Base-by-base conservation (phyloP, 2,888 invertebrate genomes). In the Agrenia bidenticulata region DNA sequence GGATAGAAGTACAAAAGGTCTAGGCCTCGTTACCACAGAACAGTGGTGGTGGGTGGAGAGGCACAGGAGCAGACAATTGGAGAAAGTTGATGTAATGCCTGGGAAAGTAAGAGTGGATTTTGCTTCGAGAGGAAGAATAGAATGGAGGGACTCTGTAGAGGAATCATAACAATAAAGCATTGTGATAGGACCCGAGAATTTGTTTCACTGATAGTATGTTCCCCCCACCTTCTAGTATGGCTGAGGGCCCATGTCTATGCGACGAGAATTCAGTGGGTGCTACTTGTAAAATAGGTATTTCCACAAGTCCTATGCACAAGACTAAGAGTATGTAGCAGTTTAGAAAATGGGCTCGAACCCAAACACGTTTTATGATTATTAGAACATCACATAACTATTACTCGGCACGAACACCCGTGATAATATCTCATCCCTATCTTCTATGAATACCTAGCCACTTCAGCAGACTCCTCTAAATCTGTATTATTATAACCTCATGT, bases 341-440 rank as follows among this genome's bases (percentile, higher is more conserved):
- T 55, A 55, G 55, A 21, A 32, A 55, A 55, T 37, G 32, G 55
- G 55, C 17, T 32, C 32, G n/a, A 61, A 49, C 53, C 59, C 60
- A 59, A 63, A 66, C 69, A 69, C 69, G 66, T 69, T 69, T 69
- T 69, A 69, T 61, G 69, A 69, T 69, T 69, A 69, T 69, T 66
- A 64, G 66, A 64, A 64, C 66, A 66, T 69, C 64, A 60, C 64
- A 66, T 63, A 69, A 66, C 69, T 66, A 66, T 69, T 66, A 66
- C 61, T 59, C 41, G 53, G 64, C 65, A 67, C 65, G 65, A 67
- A 64, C 64, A 60, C 42, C 60, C 57, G 53, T 64, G 64, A 67
- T 63, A 63, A 61, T 63, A 67, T 63, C 63, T 62, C 66, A 61
- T 59, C 58, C 41, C 37, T 55, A 32, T 26, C 55, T 55, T 23